Evolutionary conservation across 2,113 vertebrate genomes (phyloP), one percentile per base, ranked within the genome.

Genomic region (Macrotis lagotis): DNA sequence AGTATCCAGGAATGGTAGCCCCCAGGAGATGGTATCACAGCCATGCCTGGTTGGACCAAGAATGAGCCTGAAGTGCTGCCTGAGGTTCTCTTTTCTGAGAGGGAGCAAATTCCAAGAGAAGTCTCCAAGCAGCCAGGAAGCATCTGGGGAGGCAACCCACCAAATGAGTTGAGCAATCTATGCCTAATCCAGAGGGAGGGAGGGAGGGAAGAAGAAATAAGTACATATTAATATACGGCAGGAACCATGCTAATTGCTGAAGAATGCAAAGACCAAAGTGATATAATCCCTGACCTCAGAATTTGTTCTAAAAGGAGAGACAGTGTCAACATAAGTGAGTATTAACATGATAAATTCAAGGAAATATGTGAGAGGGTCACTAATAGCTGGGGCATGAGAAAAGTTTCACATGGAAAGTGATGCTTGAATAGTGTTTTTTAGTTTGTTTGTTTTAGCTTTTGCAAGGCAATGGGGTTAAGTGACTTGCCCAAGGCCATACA

Each of bases 101-200:
- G 94, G 51, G 92, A 88, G 66, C 2, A 90, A 48, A 90, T 95
- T 96, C 50, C 91, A 95, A 93, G 83, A 88, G 94, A 50, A 94
- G 50, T 53, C 83, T 92, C 93, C 95, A 97, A 95, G 95, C 95
- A 96, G 96, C 95, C 96, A 90, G 0, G 51, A 95, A 94, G 92
- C 89, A 44, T 0, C 90, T 55, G 94, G 92, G 5, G 90, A 50
- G 95, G 95, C 51, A 12, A 25, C 95, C 94, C 95, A 96, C 95
- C 92, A 1, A 90, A 83, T 24, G n/a, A 83, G 37, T 83, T 83
- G 44, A 24, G 66, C 83, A 97, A 96, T 94, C 97, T 96, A 94
- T 95, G 51, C 44, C n/a, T 53, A 53, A 28, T 47, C 90, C 51
- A 28, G 93, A 95, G 94, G 25, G 25, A 25, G 26, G 7, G 52